These are phyloP conservation scores for Macquaria australasica DNA, from an alignment of 2,113 vertebrate species.

Conservation along the genomic window DNA sequence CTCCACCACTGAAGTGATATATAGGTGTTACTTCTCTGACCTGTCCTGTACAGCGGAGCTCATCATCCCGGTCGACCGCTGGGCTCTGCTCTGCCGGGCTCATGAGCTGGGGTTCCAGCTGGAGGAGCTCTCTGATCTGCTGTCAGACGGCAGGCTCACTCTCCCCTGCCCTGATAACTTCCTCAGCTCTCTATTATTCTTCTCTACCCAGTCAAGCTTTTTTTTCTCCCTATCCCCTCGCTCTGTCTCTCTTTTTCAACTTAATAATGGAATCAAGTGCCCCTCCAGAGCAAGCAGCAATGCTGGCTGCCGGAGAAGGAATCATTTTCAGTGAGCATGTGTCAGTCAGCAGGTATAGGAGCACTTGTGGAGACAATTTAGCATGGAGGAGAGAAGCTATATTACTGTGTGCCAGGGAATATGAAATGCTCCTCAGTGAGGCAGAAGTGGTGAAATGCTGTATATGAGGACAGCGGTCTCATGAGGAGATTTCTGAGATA, in stretches of 20 bases:
- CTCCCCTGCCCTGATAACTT: conserved; percentile 77
- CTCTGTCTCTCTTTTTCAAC: conserved; percentile 80
- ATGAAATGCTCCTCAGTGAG: conserved; percentile 80
- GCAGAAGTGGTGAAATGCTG: conserved; percentile 76
- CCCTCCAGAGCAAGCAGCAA: conserved; percentile 75
- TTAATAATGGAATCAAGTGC: conserved; percentile 82
- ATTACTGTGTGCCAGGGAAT: conserved; percentile 80
- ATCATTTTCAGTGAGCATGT: conserved; percentile 80
- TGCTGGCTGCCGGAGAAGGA: conserved; percentile 72
- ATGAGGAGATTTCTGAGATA: conserved; percentile 67
- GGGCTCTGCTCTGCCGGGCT: conserved; percentile 61
- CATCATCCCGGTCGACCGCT: conserved; percentile 59
- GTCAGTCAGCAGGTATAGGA: conserved; percentile 82
- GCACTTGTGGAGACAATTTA: conserved; percentile 85
- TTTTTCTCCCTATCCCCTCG: conserved; percentile 41
- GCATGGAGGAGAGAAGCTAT: conserved; percentile 78
- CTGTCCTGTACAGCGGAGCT: conserved; percentile 58
- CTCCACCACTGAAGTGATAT: neutral
- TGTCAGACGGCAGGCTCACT: conserved; percentile 78
- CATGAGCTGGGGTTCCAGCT: conserved; percentile 74
- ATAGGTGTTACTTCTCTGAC: conserved; percentile 45
- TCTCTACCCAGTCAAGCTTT: conserved; percentile 68
- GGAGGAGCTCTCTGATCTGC: conserved; percentile 80
- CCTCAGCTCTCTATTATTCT: conserved; percentile 74
- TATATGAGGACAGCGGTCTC: conserved; percentile 73